Evolutionary conservation across 2,888 invertebrate species (phyloP), one percentile per base, ranked within the genome.

Genomic region (Euplexia lucipara): DNA sequence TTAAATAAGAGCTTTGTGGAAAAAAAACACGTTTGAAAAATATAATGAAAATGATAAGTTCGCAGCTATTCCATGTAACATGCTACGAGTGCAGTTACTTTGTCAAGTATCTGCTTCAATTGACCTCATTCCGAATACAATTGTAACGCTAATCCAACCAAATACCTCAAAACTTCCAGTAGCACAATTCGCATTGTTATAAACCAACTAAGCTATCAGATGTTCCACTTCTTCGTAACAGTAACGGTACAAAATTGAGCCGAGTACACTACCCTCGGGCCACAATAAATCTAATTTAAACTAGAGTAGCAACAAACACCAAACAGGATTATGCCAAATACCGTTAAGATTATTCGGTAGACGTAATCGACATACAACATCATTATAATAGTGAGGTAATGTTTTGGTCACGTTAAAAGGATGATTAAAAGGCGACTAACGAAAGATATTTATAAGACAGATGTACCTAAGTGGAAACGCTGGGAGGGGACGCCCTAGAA

Each of bases 171-270:
- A 20, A 32, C 53, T 30, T 37, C 37, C 20, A 16, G 20, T 53
- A 30, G 18, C 53, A 58, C 60, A 76, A 74, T 48, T 34, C 39
- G 9, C 39, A 65, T 75, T 76, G 66, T 70, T 75, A 45, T 3
- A 58, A 22, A 16, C 35, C 9, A 54, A 44, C 35, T 49, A 35
- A 45, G 48, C 20, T 56, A 70, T 61, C 66, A 51, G 75, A 74
- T 74, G 63, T 16, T 58, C 67, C 37, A 77, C 70, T 65, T 80
- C 18, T 64, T 63, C 37, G 49, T 35, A 42, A 42, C 69, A 32
- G 20, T 71, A 81, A 75, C 75, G 67, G 79, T 70, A 75, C 47
- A 56, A 48, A 74, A 78, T 78, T 53, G 58, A 58, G 41, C 34
- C 7, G 34, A 47, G 54, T 56, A 48, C 51, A 41, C 59, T 60